Evolutionary conservation across 2,113 vertebrate species (phyloP).

Genomic region (Dermatemys mawii): DNA sequence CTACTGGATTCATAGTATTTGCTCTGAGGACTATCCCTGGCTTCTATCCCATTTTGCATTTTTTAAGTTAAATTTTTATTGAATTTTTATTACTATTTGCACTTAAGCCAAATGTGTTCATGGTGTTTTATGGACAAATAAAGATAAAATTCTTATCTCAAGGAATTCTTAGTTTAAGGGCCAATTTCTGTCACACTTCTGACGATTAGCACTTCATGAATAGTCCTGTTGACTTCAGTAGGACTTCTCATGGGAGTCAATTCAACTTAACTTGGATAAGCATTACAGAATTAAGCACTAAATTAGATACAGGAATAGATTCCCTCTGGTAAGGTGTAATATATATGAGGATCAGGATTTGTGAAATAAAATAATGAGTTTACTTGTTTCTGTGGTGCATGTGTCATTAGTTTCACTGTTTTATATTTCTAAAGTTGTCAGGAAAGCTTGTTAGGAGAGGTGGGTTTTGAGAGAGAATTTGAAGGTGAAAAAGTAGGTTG

Average conservation of each 20-base stretch:
- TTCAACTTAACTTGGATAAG: neutral
- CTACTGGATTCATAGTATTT: neutral
- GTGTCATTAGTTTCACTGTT: neutral
- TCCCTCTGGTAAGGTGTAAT: neutral
- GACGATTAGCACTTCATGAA: neutral
- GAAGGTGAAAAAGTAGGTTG: neutral
- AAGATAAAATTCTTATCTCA: rapidly evolving
- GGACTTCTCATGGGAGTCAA: neutral
- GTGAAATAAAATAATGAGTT: neutral
- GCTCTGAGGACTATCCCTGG: neutral
- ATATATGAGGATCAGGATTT: neutral
- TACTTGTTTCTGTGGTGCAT: neutral
- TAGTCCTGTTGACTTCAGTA: neutral
- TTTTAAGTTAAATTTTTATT: neutral
- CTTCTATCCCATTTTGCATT: neutral
- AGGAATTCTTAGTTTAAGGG: neutral
- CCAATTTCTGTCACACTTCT: neutral
- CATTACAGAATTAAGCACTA: neutral
- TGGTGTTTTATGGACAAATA: neutral
- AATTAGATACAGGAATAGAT: neutral
- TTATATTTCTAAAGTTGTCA: neutral
- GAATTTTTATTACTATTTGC: neutral
- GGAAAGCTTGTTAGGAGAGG: neutral
- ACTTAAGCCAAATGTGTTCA: neutral
- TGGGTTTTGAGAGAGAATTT: neutral